Conservation (phyloP, 2,797 vertebrate genomes). For the Moxostoma hubbsi region DNA sequence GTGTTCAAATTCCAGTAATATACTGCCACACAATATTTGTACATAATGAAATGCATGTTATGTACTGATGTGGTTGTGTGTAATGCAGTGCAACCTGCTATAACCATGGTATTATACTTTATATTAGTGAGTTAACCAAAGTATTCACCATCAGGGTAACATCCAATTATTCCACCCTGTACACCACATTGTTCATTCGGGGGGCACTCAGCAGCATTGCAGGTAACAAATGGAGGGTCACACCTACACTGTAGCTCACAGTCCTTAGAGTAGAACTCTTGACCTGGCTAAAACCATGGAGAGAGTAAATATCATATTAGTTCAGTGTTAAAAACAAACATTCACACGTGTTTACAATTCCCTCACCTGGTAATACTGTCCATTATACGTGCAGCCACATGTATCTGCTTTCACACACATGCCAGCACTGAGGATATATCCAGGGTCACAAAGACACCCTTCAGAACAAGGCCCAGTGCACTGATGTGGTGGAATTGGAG, state of each 20-base stretch:
- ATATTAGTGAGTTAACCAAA: not conserved
- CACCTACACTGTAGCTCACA: slow-evolving; percentile 78
- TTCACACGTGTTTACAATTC: not conserved
- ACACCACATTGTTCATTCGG: slow-evolving; percentile 72
- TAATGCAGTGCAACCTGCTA: not conserved
- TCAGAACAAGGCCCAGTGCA: slow-evolving; percentile 73
- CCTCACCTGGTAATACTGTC: slow-evolving; percentile 73
- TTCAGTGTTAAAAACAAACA: not conserved
- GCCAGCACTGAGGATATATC: slow-evolving; percentile 74
- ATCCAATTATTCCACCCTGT: slow-evolving; percentile 73
- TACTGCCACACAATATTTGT: not conserved
- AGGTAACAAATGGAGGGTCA: slow-evolving; percentile 63
- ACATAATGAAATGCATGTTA: not conserved
- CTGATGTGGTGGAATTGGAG: slow-evolving; percentile 47
- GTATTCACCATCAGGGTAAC: slow-evolving; percentile 76
- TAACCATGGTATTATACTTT: not conserved
- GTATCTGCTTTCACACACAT: slow-evolving; percentile 67
- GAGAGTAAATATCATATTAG: not conserved
- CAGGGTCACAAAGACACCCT: slow-evolving; percentile 75
- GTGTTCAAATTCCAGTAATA: not conserved
- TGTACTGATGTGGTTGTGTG: not conserved
- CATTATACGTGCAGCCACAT: slow-evolving; percentile 74
- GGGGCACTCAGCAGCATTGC: slow-evolving; percentile 68
- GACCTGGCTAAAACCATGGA: slow-evolving; percentile 70
- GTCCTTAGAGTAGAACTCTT: slow-evolving; percentile 75